Base-by-base conservation (phyloP, 1,140 invertebrate genomes). In the Mylabris phalerata region DNA sequence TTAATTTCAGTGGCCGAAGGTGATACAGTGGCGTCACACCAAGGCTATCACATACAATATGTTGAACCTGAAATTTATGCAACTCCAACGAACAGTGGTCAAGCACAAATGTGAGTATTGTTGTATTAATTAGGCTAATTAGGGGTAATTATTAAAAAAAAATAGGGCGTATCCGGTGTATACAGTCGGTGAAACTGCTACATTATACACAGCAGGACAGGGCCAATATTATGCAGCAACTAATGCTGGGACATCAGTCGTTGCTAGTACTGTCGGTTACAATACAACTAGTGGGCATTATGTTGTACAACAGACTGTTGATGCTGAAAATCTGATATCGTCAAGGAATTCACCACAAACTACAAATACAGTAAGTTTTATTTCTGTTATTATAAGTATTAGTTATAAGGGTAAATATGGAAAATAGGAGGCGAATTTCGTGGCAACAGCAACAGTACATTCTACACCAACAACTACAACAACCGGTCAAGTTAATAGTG, bases 81-180 rank as follows among this genome's bases (percentile, higher is more conserved):
- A 11, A 65, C 72, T 7, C 71, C 70, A 48, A 67, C 68, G 19
- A 72, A 72, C 62, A 67, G 66, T 47, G 77, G 75, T 52, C 81
- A 83, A 71, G 71, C 79, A 46, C 84, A 86, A 76, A 85, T 42
- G 41, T 42, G 41, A 42, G 41, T 42, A 42, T 10, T 42, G 10
- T 11, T 4, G 9, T 7, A 42, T n/a, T 42, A 7, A 42, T 42
- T 5, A 5, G 19, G 19, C 19, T 19, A 2, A 19, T 19, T 19
- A 19, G 19, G 1, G 32, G 4, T 32, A 7, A 32, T 32, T 32
- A 32, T 32, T 7, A 32, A 32, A 32, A 2, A 32, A 32, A 32
- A 32, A 5, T 65, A 89, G 89, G 84, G 83, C 85, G 62, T 92
- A 91, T 78, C 88, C 88, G 58, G 88, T 92, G 40, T 92, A 92